Conservation (phyloP, 2,797 vertebrate species). For the Vultur gryphus region DNA sequence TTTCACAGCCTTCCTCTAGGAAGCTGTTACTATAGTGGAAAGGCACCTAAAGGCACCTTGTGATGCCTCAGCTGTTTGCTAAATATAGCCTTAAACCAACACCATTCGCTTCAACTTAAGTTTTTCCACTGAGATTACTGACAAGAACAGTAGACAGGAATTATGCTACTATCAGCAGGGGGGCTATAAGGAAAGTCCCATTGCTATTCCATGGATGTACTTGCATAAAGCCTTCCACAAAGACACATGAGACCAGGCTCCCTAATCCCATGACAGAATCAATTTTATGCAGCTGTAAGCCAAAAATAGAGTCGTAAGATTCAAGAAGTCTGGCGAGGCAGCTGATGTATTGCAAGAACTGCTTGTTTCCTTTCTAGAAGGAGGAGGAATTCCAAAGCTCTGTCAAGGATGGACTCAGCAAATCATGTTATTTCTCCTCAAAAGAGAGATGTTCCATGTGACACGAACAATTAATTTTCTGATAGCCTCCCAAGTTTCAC, state of each 20-base stretch:
- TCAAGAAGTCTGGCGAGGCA: neutral
- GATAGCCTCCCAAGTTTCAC: neutral
- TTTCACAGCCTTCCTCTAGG: neutral
- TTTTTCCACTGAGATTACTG: conserved; percentile 40
- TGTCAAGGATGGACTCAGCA: neutral
- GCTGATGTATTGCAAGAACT: neutral
- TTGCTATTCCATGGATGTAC: neutral
- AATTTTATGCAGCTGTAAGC: conserved; percentile 46
- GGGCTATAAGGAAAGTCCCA: neutral
- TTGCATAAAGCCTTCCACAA: conserved; percentile 2
- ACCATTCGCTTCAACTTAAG: neutral
- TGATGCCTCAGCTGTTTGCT: neutral
- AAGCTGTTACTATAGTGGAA: neutral
- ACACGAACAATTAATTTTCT: neutral
- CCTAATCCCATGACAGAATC: conserved; percentile 32
- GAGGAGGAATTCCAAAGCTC: neutral
- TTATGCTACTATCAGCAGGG: neutral
- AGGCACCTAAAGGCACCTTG: conserved; percentile 4
- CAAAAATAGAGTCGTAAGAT: conserved; percentile 31
- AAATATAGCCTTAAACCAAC: conserved; percentile 21
- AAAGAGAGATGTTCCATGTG: neutral
- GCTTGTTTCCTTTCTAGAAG: neutral
- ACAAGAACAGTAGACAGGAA: conserved; percentile 34
- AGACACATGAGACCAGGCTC: neutral
- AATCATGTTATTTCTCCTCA: neutral